Evolutionary conservation across 2,888 invertebrate genomes (phyloP).

Genomic region (Dorcus parallelipipedus): DNA sequence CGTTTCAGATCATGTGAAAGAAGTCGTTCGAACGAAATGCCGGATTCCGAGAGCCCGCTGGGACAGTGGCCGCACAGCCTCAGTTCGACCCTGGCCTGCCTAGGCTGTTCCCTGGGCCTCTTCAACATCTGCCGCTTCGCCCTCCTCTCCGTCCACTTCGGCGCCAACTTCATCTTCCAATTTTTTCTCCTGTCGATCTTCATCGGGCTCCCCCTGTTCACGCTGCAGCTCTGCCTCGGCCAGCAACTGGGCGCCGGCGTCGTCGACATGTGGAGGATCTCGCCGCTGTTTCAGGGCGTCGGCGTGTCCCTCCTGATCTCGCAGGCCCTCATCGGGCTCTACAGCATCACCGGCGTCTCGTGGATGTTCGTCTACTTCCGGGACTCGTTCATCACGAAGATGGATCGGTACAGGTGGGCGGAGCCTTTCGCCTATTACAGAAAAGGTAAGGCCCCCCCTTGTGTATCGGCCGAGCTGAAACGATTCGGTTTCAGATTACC

Average conservation of each 20-base stretch:
- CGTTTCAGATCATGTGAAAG: slow-evolving; percentile 53
- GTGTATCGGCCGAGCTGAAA: too few relatives aligned
- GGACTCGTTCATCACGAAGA: slow-evolving; percentile 80
- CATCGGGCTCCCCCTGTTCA: slow-evolving; percentile 70
- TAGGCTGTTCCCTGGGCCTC: slow-evolving; percentile 82
- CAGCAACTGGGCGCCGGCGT: slow-evolving; percentile 81
- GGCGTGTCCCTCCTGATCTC: slow-evolving; percentile 77
- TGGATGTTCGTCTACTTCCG: slow-evolving; percentile 88
- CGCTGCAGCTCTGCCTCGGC: slow-evolving; percentile 80
- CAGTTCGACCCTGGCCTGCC: slow-evolving; percentile 76
- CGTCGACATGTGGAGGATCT: slow-evolving; percentile 90
- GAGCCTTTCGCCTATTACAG: slow-evolving; percentile 68
- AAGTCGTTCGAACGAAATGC: slow-evolving; percentile 46
- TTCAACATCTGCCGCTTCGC: slow-evolving; percentile 88
- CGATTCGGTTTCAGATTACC: slow-evolving; percentile 28
- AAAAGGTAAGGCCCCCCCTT: slow-evolving; percentile 52
- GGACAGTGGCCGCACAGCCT: slow-evolving; percentile 68
- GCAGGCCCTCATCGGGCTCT: slow-evolving; percentile 79
- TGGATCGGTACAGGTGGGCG: slow-evolving; percentile 78
- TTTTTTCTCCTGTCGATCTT: slow-evolving; percentile 79
- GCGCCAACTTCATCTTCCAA: slow-evolving; percentile 85
- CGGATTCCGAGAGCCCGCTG: slow-evolving; percentile 53
- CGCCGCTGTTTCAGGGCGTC: slow-evolving; percentile 87
- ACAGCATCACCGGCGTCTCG: slow-evolving; percentile 84
- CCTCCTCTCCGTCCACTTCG: slow-evolving; percentile 81